Evolutionary conservation across 1,140 invertebrate species (phyloP), one percentile per base, ranked within the genome.

Genomic region (Euschistus heros): DNA sequence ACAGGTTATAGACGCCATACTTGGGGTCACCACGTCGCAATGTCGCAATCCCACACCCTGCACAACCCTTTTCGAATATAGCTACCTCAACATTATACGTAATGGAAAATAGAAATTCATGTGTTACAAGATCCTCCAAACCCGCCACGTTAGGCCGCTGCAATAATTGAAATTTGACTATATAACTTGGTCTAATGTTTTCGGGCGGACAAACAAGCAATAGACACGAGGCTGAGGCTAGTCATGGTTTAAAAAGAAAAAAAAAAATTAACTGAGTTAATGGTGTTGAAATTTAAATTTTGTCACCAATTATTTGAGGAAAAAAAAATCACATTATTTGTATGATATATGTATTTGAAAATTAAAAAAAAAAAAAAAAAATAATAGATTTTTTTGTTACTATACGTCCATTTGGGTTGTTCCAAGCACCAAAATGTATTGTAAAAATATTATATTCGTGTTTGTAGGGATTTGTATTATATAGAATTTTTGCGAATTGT

Each of bases 321-420:
- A 61, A 61, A 24, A 17, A 57, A 57, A 57, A 26, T 22, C n/a
- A 50, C 20, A 50, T 57, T 20, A 57, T 57, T 57, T 57, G 54
- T 57, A 57, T 57, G 24, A 57, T 57, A 57, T 61, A 61, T 42
- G 33, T 27, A 54, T 22, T 54, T 54, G 50, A 54, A 54, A 54
- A 54, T 22, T 15, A 54, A 22, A 22, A 26, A 6, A 37, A 37
- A 37, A 37, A 37, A 37, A 37, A 37, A 26, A 66, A 62, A 62
- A n/a, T 46, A 44, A 47, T 63, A 66, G 59, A 46, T 5, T 57
- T 15, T 66, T 66, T 62, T 63, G 65, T 66, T 63, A 47, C 65
- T 66, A 66, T 66, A 66, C 65, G 65, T 66, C 65, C 61, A 60
- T 62, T 66, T 61, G 65, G 65, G 65, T 66, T 66, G 65, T 66